Conservation (phyloP, 2,797 vertebrate species). For the Anas flavirostris region DNA sequence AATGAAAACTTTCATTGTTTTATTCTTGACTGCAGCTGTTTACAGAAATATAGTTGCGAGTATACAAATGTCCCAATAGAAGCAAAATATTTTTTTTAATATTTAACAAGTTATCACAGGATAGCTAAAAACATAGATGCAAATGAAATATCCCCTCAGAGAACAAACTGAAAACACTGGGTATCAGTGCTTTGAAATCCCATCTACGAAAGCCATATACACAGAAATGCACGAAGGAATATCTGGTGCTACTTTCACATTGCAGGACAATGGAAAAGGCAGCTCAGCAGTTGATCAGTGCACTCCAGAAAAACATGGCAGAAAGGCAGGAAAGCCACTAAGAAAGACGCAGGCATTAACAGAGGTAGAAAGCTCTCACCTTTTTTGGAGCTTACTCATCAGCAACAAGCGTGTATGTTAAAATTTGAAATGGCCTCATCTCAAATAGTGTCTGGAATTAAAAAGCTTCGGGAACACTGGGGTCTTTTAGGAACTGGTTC, state of each 20-base stretch:
- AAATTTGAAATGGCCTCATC: neutral
- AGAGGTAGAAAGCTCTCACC: conserved; percentile 30
- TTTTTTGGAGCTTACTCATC: conserved; percentile 64
- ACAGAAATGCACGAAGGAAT: conserved; percentile 76
- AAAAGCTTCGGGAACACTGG: neutral
- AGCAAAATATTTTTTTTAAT: conserved; percentile 89
- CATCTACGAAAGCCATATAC: conserved; percentile 80
- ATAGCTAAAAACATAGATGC: conserved; percentile 87
- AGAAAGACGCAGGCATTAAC: neutral
- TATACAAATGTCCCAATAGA: conserved; percentile 91
- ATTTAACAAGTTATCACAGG: conserved; percentile 90
- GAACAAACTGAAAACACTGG: conserved; percentile 78
- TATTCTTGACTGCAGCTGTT: conserved; percentile 93
- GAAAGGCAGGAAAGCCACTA: conserved; percentile 46
- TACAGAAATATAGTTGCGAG: conserved; percentile 93
- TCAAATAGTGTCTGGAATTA: neutral
- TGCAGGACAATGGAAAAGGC: conserved; percentile 75
- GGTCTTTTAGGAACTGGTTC: neutral
- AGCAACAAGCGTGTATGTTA: neutral
- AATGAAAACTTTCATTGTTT: conserved; percentile 87
- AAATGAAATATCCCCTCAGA: conserved; percentile 79
- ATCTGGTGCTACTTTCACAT: conserved; percentile 73
- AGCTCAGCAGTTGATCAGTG: conserved; percentile 74
- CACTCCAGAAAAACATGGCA: conserved; percentile 45
- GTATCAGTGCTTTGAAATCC: conserved; percentile 78